Base-by-base conservation (phyloP, 1,140 invertebrate species). In the Ips nitidus region DNA sequence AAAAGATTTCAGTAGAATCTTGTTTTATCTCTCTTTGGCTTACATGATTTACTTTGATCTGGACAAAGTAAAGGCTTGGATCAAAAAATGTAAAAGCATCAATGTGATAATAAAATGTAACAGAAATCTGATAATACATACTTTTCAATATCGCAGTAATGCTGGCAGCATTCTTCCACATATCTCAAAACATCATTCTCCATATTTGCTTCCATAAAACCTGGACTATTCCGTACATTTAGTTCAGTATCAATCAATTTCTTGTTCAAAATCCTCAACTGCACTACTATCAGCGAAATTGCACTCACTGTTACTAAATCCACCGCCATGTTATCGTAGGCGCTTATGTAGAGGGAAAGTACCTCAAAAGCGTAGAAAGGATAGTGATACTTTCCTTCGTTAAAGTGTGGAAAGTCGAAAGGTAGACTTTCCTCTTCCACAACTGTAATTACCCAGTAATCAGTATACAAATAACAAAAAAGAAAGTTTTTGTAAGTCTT, bases 181-280 rank as follows among this genome's bases (percentile, higher is more conserved):
- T 61, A 66, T 42, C 7, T 38, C 4, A 62, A 6, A 36, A 42
- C 62, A 22, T 39, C n/a, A 1, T 2, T 7, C 6, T 69, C 50
- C 4, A 7, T 8, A 38, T 62, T 45, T 4, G 7, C 40, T 4
- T 22, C 37, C 1, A 6, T 38, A 45, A 57, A 47, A 36, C 40
- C 8, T 22, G 38, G 3, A 8, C 47, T 40, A 39, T 39, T 56
- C 55, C 59, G 58, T 7, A 73, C 59, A 38, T 70, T 65, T n/a
- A 62, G 42, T 22, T 66, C 40, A 2, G 62, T 60, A 62, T 72
- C 58, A 8, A 58, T 56, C 22, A 70, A 55, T 60, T 74, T 68
- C 42, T 65, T 50, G 4, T 73, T 69, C 42, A 74, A 52, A 40
- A 74, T 71, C 5, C 62, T 71, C 39, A 75, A 69, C 41, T 70